phyloP scores from a whole-genome alignment of 2,888 invertebrate genomes.

The Hydrotaea cyrtoneurina region DNA sequence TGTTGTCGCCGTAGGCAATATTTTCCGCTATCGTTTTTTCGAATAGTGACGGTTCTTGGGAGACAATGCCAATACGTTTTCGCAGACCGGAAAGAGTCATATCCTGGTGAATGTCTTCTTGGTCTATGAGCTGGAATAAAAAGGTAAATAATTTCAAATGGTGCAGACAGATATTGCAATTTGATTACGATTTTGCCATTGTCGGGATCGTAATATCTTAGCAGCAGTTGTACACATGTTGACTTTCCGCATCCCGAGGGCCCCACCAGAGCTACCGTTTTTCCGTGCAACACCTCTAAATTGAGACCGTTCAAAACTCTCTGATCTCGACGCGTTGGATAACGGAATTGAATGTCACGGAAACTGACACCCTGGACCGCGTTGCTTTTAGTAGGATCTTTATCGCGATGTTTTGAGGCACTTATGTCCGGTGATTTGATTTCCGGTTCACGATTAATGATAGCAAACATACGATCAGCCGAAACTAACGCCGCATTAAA shows the following conservation, averaged over 20 bases:
- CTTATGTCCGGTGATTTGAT: conserved; percentile 81
- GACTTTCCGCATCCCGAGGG: conserved; percentile 92
- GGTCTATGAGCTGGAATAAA: conserved; percentile 79
- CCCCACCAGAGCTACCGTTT: conserved; percentile 88
- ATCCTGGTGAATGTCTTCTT: conserved; percentile 83
- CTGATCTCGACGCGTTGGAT: conserved; percentile 90
- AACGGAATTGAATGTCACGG: conserved; percentile 87
- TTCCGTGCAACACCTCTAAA: conserved; percentile 85
- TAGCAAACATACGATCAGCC: conserved; percentile 85
- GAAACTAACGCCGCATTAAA: conserved; percentile 87
- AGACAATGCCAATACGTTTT: conserved; percentile 89
- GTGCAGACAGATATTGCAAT: background rate
- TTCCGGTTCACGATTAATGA: conserved; percentile 84
- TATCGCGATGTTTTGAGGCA: conserved; percentile 73
- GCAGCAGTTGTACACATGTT: conserved; percentile 89
- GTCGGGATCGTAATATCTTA: conserved; percentile 90
- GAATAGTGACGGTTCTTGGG: conserved; percentile 93
- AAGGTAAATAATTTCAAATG: background rate
- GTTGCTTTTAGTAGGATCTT: conserved; percentile 82
- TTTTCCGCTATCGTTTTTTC: conserved; percentile 91
- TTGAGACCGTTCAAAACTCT: conserved; percentile 87
- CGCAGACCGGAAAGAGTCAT: conserved; percentile 87
- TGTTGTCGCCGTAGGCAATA: conserved; percentile 93
- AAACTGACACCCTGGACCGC: conserved; percentile 82
- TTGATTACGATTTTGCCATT: conserved; percentile 83